A percentile compares a stretch with the other conserved stretches of the same genome.
Evolutionary conservation across 2,888 invertebrate species (phyloP).

Genomic region (Polyommatus icarus): DNA sequence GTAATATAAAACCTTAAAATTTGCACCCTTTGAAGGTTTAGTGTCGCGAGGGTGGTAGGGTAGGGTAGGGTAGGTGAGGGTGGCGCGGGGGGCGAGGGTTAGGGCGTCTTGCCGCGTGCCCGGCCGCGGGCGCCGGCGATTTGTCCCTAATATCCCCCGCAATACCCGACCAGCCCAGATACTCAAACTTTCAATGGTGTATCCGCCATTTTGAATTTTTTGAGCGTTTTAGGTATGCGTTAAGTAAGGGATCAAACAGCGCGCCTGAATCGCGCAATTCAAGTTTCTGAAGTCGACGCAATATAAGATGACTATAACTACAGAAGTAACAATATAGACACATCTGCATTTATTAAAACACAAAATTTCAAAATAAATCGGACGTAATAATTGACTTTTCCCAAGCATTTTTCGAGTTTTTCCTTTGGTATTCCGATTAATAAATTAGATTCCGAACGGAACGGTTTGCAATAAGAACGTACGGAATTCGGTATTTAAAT

Average conservation of each 20-base stretch:
- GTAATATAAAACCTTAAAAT: constrained; percentile 68
- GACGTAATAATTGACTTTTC: too few relatives aligned
- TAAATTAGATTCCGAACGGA: too few relatives aligned
- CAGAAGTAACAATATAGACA: too few relatives aligned
- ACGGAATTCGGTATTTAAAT: too few relatives aligned
- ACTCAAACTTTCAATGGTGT: constrained; percentile 48
- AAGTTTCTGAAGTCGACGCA: neutral
- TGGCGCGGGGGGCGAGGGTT: constrained; percentile 56
- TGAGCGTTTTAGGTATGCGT: neutral
- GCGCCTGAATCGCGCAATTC: too few relatives aligned
- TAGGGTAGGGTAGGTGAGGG: constrained; percentile 54
- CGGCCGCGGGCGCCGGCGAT: constrained; percentile 70
- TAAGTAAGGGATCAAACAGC: too few relatives aligned
- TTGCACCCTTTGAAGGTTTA: constrained; percentile 51
- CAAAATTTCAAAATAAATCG: too few relatives aligned
- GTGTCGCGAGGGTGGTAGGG: constrained; percentile 54
- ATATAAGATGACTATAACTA: neutral
- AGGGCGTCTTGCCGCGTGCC: constrained; percentile 79
- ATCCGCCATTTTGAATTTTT: neutral
- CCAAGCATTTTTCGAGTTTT: too few relatives aligned
- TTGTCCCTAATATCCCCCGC: constrained; percentile 69
- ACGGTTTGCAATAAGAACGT: too few relatives aligned
- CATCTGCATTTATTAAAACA: too few relatives aligned
- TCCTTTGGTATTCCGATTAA: too few relatives aligned
- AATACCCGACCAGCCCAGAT: constrained; percentile 52